Percentiles rank a stretch among this genome's conserved stretches.
These are phyloP conservation scores for Chymomyza amoena DNA, from an alignment of 2,888 invertebrate species.

Conservation along the genomic window DNA sequence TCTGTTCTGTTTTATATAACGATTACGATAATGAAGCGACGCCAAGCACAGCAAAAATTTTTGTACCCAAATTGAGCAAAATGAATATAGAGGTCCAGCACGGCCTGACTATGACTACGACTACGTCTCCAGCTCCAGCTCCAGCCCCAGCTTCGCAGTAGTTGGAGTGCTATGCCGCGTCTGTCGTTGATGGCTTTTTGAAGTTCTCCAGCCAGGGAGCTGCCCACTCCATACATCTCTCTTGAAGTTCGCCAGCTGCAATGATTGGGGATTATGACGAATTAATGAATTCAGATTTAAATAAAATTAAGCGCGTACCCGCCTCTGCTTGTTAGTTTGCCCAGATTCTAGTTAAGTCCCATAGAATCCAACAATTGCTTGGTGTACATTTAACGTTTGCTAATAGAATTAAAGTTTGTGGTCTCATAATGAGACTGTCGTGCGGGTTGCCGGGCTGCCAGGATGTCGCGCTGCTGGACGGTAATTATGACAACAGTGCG, in stretches of 20 bases:
- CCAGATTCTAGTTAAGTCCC: slow-evolving; percentile 11
- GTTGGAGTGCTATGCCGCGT: slow-evolving; percentile 32
- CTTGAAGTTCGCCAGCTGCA: slow-evolving; percentile 20
- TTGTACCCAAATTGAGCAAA: slow-evolving; percentile 69
- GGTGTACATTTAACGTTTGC: slow-evolving; percentile 68
- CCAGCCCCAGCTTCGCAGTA: background rate
- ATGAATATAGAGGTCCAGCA: slow-evolving; percentile 44
- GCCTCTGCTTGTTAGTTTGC: slow-evolving; percentile 56
- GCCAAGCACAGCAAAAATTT: slow-evolving; percentile 62
- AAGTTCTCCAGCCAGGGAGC: slow-evolving; percentile 67
- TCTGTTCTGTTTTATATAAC: slow-evolving; percentile 65
- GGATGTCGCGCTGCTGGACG: background rate
- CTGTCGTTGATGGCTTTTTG: slow-evolving; percentile 74
- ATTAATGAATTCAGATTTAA: slow-evolving; percentile 75
- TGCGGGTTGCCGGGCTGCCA: background rate
- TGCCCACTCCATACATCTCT: background rate
- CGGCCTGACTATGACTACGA: slow-evolving; percentile 27
- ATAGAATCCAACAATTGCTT: slow-evolving; percentile 13
- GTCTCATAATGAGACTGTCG: slow-evolving; percentile 26
- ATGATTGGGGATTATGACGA: slow-evolving; percentile 75
- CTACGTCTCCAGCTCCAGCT: background rate
- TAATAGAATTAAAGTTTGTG: slow-evolving; percentile 75
- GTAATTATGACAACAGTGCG: slow-evolving; percentile 24
- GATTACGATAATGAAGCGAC: slow-evolving; percentile 71
- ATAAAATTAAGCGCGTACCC: slow-evolving; percentile 62